Base-by-base conservation (phyloP, 1,140 invertebrate genomes). In the Coptotermes formosanus region DNA sequence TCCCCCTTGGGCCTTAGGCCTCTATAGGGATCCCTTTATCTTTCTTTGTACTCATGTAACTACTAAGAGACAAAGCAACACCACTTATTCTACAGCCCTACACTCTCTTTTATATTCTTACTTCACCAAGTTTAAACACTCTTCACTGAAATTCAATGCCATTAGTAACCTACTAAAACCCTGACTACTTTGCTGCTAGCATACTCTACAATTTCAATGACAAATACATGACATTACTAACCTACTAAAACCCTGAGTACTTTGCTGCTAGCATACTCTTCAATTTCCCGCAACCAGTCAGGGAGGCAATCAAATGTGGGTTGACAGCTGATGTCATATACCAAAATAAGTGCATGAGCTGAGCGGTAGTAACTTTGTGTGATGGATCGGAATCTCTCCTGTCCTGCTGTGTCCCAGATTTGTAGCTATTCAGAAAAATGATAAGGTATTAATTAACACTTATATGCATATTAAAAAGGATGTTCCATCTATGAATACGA, bases 311-410 rank as follows among this genome's bases (percentile, higher is more conserved):
- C 98, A 91, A 99, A 99, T 19, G 98, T 98, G 75, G 97, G 97
- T 90, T 99, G 97, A 91, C 97, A 98, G 89, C 97, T 98, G 88
- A 99, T 98, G 92, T 99, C 98, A 91, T 99, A 99, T 32, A 99
- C 98, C 87, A 99, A 93, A 88, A 99, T 99, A 81, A 99, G 93
- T 52, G 98, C 98, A 93, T 99, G 98, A 52, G 98, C 98, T 88
- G 98, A 98, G 89, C 98, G 93, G 91, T 99, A 99, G 91, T 99
- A 99, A 90, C 97, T 98, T 91, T 99, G 97, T 16, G 98, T 99
- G 88, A 99, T 98, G 11, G 98, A 99, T 87, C 98, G 94, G 92
- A 99, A 99, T 88, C 98, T 93, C 91, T 99, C 98, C 91, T 99
- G 98, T 0, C 98, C 98, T 25, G 97, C 98, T 64, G 97, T 99